These are phyloP conservation scores for Campodea augens DNA, from an alignment of 1,140 invertebrate genomes.

Conservation along the genomic window DNA sequence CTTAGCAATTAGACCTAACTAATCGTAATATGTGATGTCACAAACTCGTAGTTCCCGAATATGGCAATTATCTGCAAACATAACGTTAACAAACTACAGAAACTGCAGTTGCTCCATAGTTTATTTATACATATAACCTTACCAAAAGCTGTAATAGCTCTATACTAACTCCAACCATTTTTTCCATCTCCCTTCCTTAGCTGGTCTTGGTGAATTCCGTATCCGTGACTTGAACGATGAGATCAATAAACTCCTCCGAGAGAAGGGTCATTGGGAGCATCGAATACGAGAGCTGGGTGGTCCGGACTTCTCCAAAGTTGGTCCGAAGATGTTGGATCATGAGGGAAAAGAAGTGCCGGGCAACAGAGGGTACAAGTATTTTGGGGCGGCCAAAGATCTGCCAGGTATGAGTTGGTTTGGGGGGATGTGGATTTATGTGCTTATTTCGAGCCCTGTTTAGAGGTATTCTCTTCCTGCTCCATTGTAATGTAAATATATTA, in stretches of 20 bases:
- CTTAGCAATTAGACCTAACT: background rate
- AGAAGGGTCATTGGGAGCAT: conserved; percentile 93
- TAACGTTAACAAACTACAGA: no score
- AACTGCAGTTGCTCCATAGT: no score
- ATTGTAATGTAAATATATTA: no score
- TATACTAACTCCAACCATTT: no score
- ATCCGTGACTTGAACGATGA: conserved; percentile 98
- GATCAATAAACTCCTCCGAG: conserved; percentile 91
- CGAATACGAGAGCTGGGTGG: conserved; percentile 90
- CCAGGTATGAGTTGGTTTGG: conserved; percentile 91
- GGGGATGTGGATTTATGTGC: no score
- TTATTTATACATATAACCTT: no score
- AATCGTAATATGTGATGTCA: background rate
- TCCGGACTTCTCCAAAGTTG: conserved; percentile 78
- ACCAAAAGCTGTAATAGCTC: no score
- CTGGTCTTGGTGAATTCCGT: conserved; percentile 92
- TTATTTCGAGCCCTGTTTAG: no score
- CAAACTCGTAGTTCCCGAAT: background rate
- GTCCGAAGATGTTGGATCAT: conserved; percentile 85
- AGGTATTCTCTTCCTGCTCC: no score
- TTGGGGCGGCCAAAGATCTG: conserved; percentile 95
- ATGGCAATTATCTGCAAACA: no score
- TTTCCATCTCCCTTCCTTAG: no score
- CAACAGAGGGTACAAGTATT: conserved; percentile 97
- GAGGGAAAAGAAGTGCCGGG: conserved; percentile 94